phyloP scores from a whole-genome alignment of 2,113 vertebrate species.

The Percopsis transmontana region DNA sequence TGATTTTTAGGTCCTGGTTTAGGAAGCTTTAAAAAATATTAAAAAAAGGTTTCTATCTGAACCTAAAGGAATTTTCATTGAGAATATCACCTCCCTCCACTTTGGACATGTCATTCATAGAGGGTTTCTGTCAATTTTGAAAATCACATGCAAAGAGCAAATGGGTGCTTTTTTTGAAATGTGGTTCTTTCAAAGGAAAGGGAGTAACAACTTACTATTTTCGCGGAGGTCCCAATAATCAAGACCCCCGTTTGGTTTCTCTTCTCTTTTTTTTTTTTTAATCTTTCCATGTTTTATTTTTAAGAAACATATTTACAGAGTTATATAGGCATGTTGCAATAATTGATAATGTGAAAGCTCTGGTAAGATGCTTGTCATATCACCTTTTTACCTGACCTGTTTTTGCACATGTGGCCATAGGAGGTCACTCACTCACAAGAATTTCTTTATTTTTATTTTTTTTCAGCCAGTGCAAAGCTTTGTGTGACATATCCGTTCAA shows the following conservation, averaged over 20 bases:
- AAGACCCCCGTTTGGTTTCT: constrained; percentile 70
- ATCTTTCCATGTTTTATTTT: constrained; percentile 83
- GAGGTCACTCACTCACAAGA: constrained; percentile 78
- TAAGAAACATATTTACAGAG: constrained; percentile 81
- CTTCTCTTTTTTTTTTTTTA: constrained; percentile 73
- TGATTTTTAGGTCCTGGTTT: constrained; percentile 75
- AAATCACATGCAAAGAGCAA: constrained; percentile 61
- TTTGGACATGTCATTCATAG: no score
- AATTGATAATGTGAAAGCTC: constrained; percentile 86
- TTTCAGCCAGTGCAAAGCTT: constrained; percentile 80
- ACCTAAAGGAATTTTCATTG: constrained; percentile 53
- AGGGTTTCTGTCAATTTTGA: constrained; percentile 71
- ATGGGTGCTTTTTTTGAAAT: constrained; percentile 72
- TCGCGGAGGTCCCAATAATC: constrained; percentile 75
- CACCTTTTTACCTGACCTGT: constrained; percentile 82
- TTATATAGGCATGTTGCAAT: constrained; percentile 87
- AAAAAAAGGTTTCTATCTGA: constrained; percentile 53
- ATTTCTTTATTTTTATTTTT: constrained; percentile 70
- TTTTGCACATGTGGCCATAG: constrained; percentile 80
- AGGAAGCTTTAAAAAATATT: constrained; percentile 75
- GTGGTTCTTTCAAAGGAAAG: constrained; percentile 75
- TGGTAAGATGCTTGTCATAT: constrained; percentile 82
- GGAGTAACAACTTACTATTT: constrained; percentile 73
- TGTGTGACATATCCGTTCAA: constrained; percentile 79
- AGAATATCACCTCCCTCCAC: no score